These are phyloP conservation scores for Belgica antarctica DNA, from an alignment of 2,888 invertebrate species.

Conservation along the genomic window DNA sequence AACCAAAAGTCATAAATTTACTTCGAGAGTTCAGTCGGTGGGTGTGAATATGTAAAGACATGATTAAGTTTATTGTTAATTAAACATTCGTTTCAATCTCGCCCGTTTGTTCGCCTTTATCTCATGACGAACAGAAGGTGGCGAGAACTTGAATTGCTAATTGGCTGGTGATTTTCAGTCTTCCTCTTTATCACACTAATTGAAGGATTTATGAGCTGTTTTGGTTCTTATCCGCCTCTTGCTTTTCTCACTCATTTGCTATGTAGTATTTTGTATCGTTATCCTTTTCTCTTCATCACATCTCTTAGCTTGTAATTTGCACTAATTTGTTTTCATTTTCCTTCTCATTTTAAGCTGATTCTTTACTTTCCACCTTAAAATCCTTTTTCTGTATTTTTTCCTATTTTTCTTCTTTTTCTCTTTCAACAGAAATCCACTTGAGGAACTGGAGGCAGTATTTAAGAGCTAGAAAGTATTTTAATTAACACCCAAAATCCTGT, in stretches of 20 bases:
- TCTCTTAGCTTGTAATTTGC: background rate
- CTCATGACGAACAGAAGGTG: background rate
- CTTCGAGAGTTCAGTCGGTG: too few species aligned
- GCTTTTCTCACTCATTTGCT: background rate
- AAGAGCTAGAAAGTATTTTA: constrained; percentile 51
- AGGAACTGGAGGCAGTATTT: constrained; percentile 56
- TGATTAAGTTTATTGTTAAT: constrained; percentile 11
- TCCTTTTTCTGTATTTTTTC: constrained; percentile 46
- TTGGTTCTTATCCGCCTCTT: too few species aligned
- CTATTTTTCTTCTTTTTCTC: constrained; percentile 45
- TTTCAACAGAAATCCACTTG: constrained; percentile 55
- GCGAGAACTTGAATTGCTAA: background rate
- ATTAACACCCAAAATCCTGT: background rate
- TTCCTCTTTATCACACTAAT: background rate
- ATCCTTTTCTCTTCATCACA: background rate
- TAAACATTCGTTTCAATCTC: background rate
- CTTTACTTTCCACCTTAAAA: constrained; percentile 23
- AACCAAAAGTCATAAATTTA: too few species aligned
- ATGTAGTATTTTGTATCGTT: background rate
- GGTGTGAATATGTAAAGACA: background rate
- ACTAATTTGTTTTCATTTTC: background rate
- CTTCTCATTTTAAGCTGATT: constrained; percentile 3
- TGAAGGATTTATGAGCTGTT: constrained; percentile 23
- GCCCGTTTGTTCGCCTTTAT: background rate
- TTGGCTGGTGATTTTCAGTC: constrained; percentile 2